Percentiles rank a stretch among this genome's conserved stretches.
Evolutionary conservation across 2,113 vertebrate species (phyloP).

Genomic region (Seriola quinqueradiata): DNA sequence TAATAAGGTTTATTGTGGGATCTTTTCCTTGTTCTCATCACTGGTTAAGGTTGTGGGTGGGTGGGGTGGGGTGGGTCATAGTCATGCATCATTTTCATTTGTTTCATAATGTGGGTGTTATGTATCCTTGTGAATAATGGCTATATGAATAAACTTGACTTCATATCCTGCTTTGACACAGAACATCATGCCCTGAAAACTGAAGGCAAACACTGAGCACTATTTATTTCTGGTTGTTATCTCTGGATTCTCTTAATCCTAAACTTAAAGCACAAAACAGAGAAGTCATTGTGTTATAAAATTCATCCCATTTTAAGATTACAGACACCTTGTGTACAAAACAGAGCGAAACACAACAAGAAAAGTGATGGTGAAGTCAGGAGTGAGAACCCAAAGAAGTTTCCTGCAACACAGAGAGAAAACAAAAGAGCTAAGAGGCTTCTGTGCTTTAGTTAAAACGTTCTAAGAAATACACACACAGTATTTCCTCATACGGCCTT

Average conservation of each 20-base stretch:
- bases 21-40: too few relatives aligned
- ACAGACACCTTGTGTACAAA: conserved; percentile 6
- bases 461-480: not conserved
- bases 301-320: not conserved
- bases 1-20: too few relatives aligned
- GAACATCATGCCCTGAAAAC: not conserved
- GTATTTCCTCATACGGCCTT: not conserved
- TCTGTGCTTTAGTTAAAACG: conserved; percentile 6
- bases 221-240: not conserved
- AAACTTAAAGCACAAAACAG: conserved; percentile 14
- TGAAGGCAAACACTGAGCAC: not conserved
- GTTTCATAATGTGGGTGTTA: not conserved
- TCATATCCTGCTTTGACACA: not conserved
- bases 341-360: not conserved
- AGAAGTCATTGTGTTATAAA: not conserved
- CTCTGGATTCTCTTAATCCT: not conserved
- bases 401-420: not conserved
- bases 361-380: conserved; percentile 8
- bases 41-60: too few relatives aligned
- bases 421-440: not conserved
- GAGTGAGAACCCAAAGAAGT: not conserved
- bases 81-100: not conserved
- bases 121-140: not conserved
- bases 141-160: not conserved
- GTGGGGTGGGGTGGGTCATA: too few relatives aligned